A percentile compares a stretch with the other conserved stretches of the same genome.
Evolutionary conservation across 2,888 invertebrate genomes (phyloP).

Genomic region (Sphaerophoria taeniata): DNA sequence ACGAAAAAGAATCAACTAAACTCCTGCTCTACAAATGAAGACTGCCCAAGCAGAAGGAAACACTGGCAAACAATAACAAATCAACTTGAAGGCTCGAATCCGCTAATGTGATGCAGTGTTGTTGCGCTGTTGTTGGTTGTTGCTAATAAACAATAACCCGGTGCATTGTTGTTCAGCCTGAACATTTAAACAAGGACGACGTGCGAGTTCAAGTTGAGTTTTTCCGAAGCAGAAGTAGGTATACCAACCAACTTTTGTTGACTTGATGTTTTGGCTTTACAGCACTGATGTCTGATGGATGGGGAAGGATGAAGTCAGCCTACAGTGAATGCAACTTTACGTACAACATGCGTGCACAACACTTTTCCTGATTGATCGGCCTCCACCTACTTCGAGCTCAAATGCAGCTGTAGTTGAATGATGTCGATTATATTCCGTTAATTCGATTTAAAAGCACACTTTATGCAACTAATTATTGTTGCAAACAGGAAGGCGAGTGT

Average conservation of each 20-base stretch:
- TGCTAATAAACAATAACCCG: slow-evolving; percentile 34
- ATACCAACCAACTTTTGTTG: neutral
- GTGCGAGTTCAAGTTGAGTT: slow-evolving; percentile 62
- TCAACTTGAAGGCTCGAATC: slow-evolving; percentile 55
- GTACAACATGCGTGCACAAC: slow-evolving; percentile 58
- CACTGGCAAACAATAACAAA: slow-evolving; percentile 31
- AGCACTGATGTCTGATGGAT: neutral
- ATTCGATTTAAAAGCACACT: slow-evolving; percentile 66
- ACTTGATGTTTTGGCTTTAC: slow-evolving; percentile 6
- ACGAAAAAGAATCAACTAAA: slow-evolving; percentile 13
- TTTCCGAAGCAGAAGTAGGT: slow-evolving; percentile 34
- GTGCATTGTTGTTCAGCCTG: neutral
- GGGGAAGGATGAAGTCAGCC: slow-evolving; percentile 14
- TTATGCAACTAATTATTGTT: slow-evolving; percentile 62
- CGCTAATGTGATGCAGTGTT: slow-evolving; percentile 59
- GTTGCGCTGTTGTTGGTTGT: slow-evolving; percentile 37
- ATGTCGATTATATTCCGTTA: slow-evolving; percentile 61
- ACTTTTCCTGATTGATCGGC: slow-evolving; percentile 61
- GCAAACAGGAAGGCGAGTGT: neutral
- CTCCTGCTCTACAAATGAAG: slow-evolving; percentile 1
- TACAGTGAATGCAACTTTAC: neutral
- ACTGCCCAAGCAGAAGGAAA: slow-evolving; percentile 15
- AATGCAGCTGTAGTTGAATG: slow-evolving; percentile 15
- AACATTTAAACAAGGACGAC: slow-evolving; percentile 28
- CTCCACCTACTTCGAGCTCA: neutral